phyloP scores from a whole-genome alignment of 2,888 invertebrate genomes.

The Exocentrus adspersus region DNA sequence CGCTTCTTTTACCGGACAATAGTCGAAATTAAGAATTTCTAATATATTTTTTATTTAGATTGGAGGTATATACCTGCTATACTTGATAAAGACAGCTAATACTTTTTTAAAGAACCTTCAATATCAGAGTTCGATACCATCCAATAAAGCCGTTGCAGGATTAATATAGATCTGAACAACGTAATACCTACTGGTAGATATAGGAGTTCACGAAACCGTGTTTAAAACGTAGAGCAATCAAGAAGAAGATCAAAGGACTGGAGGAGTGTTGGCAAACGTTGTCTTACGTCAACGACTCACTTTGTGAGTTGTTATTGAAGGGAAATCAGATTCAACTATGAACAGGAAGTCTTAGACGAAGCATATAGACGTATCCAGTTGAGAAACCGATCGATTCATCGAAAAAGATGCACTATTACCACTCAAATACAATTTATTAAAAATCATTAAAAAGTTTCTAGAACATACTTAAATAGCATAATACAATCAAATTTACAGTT shows the following conservation, averaged over 20 bases:
- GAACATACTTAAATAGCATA: no score
- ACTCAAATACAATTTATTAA: no score
- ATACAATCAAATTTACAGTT: no score
- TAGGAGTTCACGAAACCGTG: slow-evolving; percentile 43
- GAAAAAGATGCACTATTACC: no score
- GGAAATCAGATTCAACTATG: slow-evolving; percentile 43
- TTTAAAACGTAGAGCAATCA: slow-evolving; percentile 55
- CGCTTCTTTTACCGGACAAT: neutral
- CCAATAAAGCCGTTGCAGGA: slow-evolving; percentile 16
- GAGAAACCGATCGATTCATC: no score
- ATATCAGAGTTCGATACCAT: slow-evolving; percentile 1
- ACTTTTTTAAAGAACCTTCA: no score
- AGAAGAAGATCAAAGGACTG: slow-evolving; percentile 55
- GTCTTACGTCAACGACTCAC: slow-evolving; percentile 48
- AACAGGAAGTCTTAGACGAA: slow-evolving; percentile 28
- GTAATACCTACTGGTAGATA: slow-evolving; percentile 15
- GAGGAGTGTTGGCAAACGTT: slow-evolving; percentile 58
- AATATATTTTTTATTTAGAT: no score
- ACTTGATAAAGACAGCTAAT: no score
- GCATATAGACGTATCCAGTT: no score
- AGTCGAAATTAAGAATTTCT: no score
- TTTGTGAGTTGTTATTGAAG: slow-evolving; percentile 46
- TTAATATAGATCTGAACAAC: slow-evolving; percentile 24
- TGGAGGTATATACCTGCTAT: no score
- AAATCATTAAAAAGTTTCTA: no score